phyloP scores from a whole-genome alignment of 2,113 vertebrate species.

The Otolemur garnettii region DNA sequence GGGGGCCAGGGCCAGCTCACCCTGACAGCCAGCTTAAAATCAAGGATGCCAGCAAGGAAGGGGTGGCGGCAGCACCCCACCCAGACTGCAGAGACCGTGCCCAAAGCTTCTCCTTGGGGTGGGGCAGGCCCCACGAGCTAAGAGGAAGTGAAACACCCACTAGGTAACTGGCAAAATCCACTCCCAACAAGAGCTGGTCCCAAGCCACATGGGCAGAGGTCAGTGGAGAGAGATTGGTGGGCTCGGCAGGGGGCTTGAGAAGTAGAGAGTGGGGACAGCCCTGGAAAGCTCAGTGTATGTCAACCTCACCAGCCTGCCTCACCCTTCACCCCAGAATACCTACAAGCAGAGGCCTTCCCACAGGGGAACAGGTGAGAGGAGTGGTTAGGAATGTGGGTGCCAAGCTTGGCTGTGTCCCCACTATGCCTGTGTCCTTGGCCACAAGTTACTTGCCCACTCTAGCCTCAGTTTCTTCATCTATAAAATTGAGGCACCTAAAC shows the following conservation, averaged over 20 bases:
- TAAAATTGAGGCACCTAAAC: neutral
- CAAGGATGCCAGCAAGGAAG: neutral
- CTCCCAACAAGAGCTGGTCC: neutral
- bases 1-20: constrained; percentile 44
- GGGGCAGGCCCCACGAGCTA: neutral
- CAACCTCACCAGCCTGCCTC: neutral
- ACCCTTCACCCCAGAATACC: neutral
- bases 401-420: neutral
- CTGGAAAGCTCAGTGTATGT: neutral
- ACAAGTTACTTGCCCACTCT: neutral
- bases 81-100: neutral
- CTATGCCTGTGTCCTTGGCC: neutral
- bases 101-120: neutral
- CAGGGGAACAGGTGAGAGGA: no score
- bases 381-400: neutral
- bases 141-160: neutral
- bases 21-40: neutral
- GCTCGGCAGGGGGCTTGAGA: rapidly evolving
- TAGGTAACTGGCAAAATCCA: neutral
- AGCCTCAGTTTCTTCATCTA: neutral
- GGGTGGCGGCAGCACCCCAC: neutral
- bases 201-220: neutral
- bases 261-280: no score
- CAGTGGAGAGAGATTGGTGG: neutral
- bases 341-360: neutral